Percentiles rank a stretch among this genome's conserved stretches.
These are phyloP conservation scores for Lithophane socia DNA, from an alignment of 2,888 invertebrate genomes.

Conservation along the genomic window DNA sequence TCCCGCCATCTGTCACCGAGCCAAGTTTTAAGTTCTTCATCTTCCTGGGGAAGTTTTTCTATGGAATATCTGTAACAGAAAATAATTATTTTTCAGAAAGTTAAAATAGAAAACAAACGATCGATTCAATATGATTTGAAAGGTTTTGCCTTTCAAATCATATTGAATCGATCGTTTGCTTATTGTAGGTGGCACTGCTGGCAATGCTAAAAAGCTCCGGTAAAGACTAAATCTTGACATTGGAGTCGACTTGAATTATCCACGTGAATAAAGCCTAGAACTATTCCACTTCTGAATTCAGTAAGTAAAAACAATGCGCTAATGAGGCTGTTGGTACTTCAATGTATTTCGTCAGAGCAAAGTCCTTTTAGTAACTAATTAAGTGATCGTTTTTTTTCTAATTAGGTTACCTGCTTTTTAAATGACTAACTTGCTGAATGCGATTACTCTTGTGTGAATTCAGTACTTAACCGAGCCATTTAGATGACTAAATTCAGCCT, in stretches of 20 bases:
- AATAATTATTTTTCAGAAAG: not conserved
- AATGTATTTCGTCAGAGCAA: not conserved
- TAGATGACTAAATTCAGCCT: not conserved
- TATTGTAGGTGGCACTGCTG: not conserved
- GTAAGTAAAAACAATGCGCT: not conserved
- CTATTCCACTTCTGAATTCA: not conserved
- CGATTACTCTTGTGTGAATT: not conserved
- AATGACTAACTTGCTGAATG: not conserved
- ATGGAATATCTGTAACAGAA: constrained; percentile 89
- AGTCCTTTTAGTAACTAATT: not conserved
- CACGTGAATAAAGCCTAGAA: not conserved
- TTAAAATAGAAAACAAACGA: not conserved
- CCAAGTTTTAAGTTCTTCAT: constrained; percentile 91
- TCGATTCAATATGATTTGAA: too few relatives aligned
- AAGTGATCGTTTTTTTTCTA: not conserved
- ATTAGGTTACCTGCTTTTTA: not conserved
- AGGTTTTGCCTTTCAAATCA: not conserved
- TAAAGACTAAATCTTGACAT: not conserved
- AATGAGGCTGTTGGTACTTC: not conserved
- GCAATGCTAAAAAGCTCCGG: not conserved
- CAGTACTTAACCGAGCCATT: not conserved
- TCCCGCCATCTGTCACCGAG: constrained; percentile 92
- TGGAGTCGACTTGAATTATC: not conserved
- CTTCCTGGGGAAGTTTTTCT: constrained; percentile 90
- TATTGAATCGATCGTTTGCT: not conserved